Evolutionary conservation across 2,888 invertebrate genomes (phyloP), one percentile per base, ranked within the genome.

Genomic region (Mayetiola destructor): DNA sequence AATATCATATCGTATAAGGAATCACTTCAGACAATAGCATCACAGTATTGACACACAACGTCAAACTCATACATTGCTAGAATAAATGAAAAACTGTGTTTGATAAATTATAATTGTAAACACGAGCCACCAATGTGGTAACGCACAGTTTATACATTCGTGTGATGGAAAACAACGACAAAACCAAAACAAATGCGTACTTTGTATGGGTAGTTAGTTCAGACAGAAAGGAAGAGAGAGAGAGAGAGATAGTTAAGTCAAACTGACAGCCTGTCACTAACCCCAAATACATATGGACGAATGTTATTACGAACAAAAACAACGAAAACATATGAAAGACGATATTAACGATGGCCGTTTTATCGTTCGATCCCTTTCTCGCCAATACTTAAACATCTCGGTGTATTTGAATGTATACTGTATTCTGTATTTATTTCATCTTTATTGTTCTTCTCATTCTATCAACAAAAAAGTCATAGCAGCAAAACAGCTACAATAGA

Each of bases 211-310:
- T 27, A 27, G 8, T 48, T 48, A n/a, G 2, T 48, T 48, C 3
- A 14, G 8, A 27, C n/a, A 27, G 27, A 18, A 32, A 9, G 16
- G 39, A 20, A 20, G 21, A 27, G n/a, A 16, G 8, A 27, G 29
- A 48, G 10, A 21, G n/a, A n/a, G n/a, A n/a, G n/a, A n/a, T n/a
- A n/a, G n/a, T n/a, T n/a, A 6, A 14, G 29, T n/a, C 48, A 48
- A 48, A 39, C 3, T 48, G 27, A 48, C 48, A 48, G 48, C 27
- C 48, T 48, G 48, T 48, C 27, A 48, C n/a, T n/a, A n/a, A n/a
- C n/a, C n/a, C n/a, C n/a, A n/a, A n/a, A n/a, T n/a, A n/a, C n/a
- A n/a, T n/a, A n/a, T n/a, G n/a, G n/a, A n/a, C n/a, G n/a, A n/a
- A n/a, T n/a, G n/a, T n/a, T n/a, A n/a, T n/a, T n/a, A n/a, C n/a